Evolutionary conservation across 2,113 vertebrate species (phyloP).

Genomic region (Phalacrocorax brasilianus): DNA sequence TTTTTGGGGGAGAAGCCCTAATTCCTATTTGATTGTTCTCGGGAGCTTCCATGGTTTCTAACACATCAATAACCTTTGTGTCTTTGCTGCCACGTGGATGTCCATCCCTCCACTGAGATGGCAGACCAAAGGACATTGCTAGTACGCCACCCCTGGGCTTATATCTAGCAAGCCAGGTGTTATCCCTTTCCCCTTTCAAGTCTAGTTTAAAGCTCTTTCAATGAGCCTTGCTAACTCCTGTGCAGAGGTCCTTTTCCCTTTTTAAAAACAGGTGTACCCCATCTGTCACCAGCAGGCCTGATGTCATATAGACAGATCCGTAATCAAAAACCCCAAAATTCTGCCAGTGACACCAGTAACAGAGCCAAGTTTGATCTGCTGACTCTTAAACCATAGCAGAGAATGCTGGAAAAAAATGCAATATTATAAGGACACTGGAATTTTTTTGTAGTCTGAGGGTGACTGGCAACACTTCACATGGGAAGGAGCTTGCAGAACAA

Average conservation of each 20-base stretch:
- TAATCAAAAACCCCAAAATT: neutral
- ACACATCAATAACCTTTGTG: neutral
- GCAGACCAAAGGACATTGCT: neutral
- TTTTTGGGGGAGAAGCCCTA: neutral
- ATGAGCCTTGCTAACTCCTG: neutral
- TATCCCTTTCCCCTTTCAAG: neutral
- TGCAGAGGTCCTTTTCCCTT: neutral
- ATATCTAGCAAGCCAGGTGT: neutral
- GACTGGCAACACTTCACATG: neutral
- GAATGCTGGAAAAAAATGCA: neutral
- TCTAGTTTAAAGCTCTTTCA: neutral
- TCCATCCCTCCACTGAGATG: neutral
- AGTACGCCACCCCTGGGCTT: neutral
- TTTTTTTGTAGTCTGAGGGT: neutral
- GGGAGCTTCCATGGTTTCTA: neutral
- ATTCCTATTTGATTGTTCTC: neutral
- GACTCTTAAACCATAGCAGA: neutral
- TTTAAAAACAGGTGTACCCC: neutral
- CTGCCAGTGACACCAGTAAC: neutral
- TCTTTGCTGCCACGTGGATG: neutral
- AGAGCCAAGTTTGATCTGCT: neutral
- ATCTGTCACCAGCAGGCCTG: neutral
- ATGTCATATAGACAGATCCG: neutral
- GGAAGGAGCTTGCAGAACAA: neutral
- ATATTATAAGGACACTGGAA: neutral